A percentile compares a stretch with the other conserved stretches of the same genome.
phyloP scores from a whole-genome alignment of 2,797 vertebrate genomes.

The Lagodon rhomboides region DNA sequence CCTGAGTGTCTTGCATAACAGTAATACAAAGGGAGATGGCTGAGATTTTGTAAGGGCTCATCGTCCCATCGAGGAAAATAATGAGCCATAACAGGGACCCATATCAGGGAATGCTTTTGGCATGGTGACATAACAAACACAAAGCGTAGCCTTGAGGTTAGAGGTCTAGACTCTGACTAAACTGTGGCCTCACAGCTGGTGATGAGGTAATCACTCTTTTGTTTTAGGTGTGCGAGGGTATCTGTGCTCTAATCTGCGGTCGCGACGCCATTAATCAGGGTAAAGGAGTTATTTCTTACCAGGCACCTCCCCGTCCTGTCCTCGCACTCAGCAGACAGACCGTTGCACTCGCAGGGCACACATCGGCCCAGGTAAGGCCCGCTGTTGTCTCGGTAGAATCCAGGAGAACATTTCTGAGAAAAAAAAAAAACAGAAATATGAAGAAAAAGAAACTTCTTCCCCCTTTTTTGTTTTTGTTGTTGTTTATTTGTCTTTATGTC shows the following conservation, averaged over 20 bases:
- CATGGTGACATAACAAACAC: slow-evolving; percentile 10
- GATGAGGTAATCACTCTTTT: slow-evolving; percentile 4
- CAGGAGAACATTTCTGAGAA: slow-evolving; percentile 89
- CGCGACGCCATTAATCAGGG: neutral
- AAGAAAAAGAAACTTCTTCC: too few relatives aligned
- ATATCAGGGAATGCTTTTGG: slow-evolving; percentile 11
- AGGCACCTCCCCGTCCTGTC: slow-evolving; percentile 91
- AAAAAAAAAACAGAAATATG: neutral
- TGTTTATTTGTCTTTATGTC: too few relatives aligned
- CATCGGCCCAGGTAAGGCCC: slow-evolving; percentile 85
- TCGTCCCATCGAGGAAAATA: slow-evolving; percentile 2
- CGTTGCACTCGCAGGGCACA: slow-evolving; percentile 91
- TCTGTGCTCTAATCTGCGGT: slow-evolving; percentile 19
- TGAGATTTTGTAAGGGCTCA: slow-evolving; percentile 39
- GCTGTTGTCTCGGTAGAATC: slow-evolving; percentile 88
- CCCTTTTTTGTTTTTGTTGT: too few relatives aligned
- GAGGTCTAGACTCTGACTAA: slow-evolving; percentile 51
- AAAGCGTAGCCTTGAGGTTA: slow-evolving; percentile 7
- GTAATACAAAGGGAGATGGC: slow-evolving; percentile 22
- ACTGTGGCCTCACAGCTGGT: slow-evolving; percentile 12
- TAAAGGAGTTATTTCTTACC: slow-evolving; percentile 84
- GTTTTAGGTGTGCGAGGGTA: slow-evolving; percentile 13
- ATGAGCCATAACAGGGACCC: slow-evolving; percentile 12
- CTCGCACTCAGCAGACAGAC: slow-evolving; percentile 89
- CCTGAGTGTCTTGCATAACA: slow-evolving; percentile 68